These are phyloP conservation scores for Zelostemma sp. DNA, from an alignment of 1,140 invertebrate species.

Conservation along the genomic window DNA sequence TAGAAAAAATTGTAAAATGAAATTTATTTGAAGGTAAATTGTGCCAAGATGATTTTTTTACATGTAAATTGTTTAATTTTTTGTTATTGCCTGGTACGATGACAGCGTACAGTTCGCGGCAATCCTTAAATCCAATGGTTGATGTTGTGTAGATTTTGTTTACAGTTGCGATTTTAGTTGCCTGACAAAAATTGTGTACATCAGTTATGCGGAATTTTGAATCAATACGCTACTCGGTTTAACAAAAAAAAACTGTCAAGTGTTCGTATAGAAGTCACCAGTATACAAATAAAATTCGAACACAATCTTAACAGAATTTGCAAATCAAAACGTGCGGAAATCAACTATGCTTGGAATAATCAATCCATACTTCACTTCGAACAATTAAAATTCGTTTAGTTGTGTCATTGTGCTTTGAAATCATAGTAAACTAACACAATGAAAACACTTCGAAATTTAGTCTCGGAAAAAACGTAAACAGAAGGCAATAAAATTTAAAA, in stretches of 20 bases:
- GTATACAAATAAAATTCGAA: not conserved
- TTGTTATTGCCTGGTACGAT: conserved; percentile 29
- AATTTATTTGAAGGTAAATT: no score
- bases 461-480: no score
- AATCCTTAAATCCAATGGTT: conserved; percentile 30
- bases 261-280: no score
- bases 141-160: conserved; percentile 44
- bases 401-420: no score
- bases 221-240: not conserved
- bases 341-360: conserved; percentile 9
- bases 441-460: no score
- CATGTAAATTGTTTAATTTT: conserved; percentile 12
- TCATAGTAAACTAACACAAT: no score
- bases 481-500: no score
- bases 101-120: conserved; percentile 24
- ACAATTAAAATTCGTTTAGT: no score
- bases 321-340: not conserved
- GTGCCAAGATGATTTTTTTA: no score
- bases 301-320: no score
- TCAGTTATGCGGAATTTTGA: conserved; percentile 43
- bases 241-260: not conserved
- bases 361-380: conserved; percentile 12
- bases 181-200: conserved; percentile 63
- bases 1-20: no score
- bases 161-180: conserved; percentile 57